phyloP scores from a whole-genome alignment of 2,113 vertebrate genomes.

The Crotalus horridus region DNA sequence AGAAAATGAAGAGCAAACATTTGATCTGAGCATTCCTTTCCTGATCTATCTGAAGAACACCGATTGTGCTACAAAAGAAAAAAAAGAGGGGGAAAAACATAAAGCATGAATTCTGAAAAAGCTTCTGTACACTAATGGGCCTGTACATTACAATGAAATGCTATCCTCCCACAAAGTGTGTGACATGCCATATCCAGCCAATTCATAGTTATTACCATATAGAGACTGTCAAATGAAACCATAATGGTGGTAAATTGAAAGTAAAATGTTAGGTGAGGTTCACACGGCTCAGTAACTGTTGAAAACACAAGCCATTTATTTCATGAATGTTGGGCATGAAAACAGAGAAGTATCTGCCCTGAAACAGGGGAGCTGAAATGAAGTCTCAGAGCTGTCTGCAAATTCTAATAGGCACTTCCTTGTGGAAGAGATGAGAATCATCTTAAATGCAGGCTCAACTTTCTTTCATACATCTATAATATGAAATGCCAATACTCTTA shows the following conservation, averaged over 20 bases:
- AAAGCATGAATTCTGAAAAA: conserved; percentile 43
- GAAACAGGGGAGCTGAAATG: neutral
- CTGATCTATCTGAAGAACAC: conserved; percentile 27
- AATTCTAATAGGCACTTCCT: neutral
- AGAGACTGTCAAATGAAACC: conserved; percentile 54
- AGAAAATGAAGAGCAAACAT: neutral
- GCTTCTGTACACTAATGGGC: conserved; percentile 20
- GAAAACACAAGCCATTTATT: conserved; percentile 13
- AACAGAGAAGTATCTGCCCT: neutral
- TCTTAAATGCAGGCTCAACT: neutral
- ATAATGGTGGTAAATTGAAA: conserved; percentile 36
- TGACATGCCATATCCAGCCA: conserved; percentile 52
- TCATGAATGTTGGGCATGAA: neutral
- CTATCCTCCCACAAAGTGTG: conserved; percentile 6
- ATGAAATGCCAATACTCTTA: neutral
- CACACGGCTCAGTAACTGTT: neutral
- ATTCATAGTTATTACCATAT: conserved; percentile 52
- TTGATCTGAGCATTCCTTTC: neutral
- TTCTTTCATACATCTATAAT: neutral
- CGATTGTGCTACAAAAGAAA: conserved; percentile 46
- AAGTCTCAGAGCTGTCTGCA: neutral
- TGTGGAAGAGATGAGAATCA: neutral
- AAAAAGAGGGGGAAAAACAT: neutral
- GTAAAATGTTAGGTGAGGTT: conserved; percentile 43
- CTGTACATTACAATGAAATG: conserved; percentile 42